phyloP scores from a whole-genome alignment of 2,888 invertebrate genomes.

The Chaetogeoica ovagalla region DNA sequence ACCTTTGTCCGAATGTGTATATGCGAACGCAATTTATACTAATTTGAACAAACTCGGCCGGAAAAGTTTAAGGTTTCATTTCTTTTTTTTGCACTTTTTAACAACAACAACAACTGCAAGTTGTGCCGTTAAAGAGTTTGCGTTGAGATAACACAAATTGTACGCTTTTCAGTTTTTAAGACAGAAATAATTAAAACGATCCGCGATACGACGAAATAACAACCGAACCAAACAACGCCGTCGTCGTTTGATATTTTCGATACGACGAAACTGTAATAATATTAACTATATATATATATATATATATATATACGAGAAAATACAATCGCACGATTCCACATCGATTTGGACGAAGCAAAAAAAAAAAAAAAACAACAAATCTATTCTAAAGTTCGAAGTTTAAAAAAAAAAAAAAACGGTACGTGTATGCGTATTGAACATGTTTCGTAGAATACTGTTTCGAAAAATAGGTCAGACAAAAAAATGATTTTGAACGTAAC shows the following conservation, averaged over 20 bases:
- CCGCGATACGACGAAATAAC: not conserved
- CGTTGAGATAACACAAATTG: not conserved
- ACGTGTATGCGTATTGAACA: no score
- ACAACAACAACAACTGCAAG: constrained; percentile 8
- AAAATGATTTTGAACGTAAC: no score
- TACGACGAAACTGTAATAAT: not conserved
- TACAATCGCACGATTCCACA: no score
- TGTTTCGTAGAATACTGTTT: no score
- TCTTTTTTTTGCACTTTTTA: not conserved
- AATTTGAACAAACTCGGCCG: constrained; percentile 20
- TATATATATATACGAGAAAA: no score
- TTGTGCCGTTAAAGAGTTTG: not conserved
- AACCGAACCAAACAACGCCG: not conserved
- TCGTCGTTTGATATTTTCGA: no score
- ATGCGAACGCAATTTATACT: constrained; percentile 5
- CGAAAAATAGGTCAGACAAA: no score
- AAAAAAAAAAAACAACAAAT: no score
- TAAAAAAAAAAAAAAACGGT: no score
- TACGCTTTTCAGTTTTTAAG: not conserved
- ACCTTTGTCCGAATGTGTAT: not conserved
- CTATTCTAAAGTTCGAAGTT: no score
- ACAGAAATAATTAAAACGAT: not conserved
- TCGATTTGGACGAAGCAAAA: no score
- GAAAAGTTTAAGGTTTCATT: constrained; percentile 14
- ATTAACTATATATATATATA: no score